Base-by-base conservation (phyloP, 2,888 invertebrate genomes). In the Xylota sylvarum region DNA sequence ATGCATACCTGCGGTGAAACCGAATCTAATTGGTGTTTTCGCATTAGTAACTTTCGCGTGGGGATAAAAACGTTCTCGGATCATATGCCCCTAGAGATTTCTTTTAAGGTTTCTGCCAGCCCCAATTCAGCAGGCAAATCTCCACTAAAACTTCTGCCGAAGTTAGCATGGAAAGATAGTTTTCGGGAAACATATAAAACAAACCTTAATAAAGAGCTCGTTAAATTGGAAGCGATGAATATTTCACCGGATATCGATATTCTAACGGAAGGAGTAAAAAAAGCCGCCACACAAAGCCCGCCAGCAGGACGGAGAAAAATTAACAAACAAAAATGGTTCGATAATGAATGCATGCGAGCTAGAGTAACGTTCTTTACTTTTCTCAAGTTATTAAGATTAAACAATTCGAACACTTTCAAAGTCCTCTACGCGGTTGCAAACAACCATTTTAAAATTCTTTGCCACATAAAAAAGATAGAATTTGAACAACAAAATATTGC, bases 401-500 rank as follows among this genome's bases (percentile, higher is more conserved):
- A n/a, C n/a, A n/a, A n/a, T n/a, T n/a, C n/a, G n/a, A n/a, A n/a
- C n/a, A n/a, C n/a, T n/a, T n/a, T n/a, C n/a, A n/a, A n/a, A n/a
- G n/a, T n/a, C n/a, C n/a, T n/a, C n/a, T n/a, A n/a, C n/a, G n/a
- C n/a, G n/a, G n/a, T n/a, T n/a, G n/a, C n/a, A n/a, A n/a, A n/a
- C n/a, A n/a, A n/a, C n/a, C n/a, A n/a, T n/a, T n/a, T n/a, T n/a
- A n/a, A n/a, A n/a, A n/a, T n/a, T n/a, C n/a, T n/a, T n/a, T n/a
- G n/a, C n/a, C n/a, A n/a, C n/a, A n/a, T n/a, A n/a, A n/a, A n/a
- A n/a, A 37, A 37, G 37, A 37, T 14, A 46, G 46, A 46, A 46
- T 46, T 46, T 46, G 46, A 46, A 7, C 17, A 46, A 46, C 46
- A 46, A 46, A 46, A 46, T 46, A 17, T 46, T 46, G 46, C 46